Evolutionary conservation across 2,888 invertebrate genomes (phyloP), one percentile per base, ranked within the genome.

Genomic region (Anarsia innoxiella): DNA sequence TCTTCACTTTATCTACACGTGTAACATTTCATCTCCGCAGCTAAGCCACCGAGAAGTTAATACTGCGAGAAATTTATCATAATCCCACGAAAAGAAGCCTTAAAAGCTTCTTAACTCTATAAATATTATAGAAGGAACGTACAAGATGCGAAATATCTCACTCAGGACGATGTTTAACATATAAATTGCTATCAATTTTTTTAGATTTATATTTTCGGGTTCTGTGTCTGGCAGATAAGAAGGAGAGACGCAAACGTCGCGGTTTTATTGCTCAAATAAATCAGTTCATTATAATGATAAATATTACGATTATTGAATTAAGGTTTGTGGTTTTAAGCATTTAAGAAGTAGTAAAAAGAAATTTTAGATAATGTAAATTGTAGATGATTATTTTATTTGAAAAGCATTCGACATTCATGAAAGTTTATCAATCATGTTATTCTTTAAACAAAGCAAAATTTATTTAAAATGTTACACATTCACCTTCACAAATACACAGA

Each of bases 91-190:
- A 34, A 42, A 34, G 40, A 43, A 41, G 41, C 43, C 39, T 40
- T 45, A 42, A 49, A 48, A 42, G 48, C 49, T 47, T 46, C 40
- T 46, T 41, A 27, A 41, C 36, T 45, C 40, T 45, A 50, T 46
- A 46, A 48, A 44, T 58, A 66, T 56, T 56, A 59, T 55, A 54
- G 56, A 57, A 40, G 54, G 55, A 61, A 55, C 60, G 57, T 53
- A 62, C 53, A 65, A 65, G 63, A 60, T 60, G 66, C 59, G 58
- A 57, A 71, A 73, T 67, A 76, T 74, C 72, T 77, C 66, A 72
- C 66, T 75, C 66, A 61, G 59, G 53, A 57, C 66, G 64, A 69
- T 76, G 76, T 70, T 79, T 78, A 73, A 75, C 79, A 77, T 79
- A 79, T 78, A 79, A 78, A 79, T 77, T 77, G 74, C 67, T 72